Base-by-base conservation (phyloP, 2,113 vertebrate species). In the Sylvilagus bachmani region DNA sequence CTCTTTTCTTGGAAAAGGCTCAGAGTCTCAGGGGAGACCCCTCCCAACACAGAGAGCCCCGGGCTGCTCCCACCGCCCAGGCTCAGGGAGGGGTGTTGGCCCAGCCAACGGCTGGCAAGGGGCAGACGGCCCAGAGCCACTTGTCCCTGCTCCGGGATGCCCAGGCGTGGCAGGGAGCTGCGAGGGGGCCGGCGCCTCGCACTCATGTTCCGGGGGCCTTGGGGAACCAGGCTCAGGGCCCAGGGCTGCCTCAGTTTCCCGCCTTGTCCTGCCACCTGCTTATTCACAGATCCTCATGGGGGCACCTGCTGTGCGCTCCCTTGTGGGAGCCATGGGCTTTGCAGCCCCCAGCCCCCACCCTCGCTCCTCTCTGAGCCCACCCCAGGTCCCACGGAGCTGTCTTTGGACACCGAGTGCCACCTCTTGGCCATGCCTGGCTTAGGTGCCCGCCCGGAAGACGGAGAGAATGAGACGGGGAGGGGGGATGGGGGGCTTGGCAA, bases 91-190 rank as follows among this genome's bases (percentile, higher is more conserved):
- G 33, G 29, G 3, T 5, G 2, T 14, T 27, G 66, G 70, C 79
- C 69, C 0, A 1, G 38, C 11, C 33, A 9, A 7, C 1, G 0
- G 25, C n/a, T 5, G 5, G 7, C 16, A 53, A 62, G 58, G 33
- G n/a, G 82, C 33, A 31, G 14, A 3, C 1, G 66, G 49, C 24
- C 27, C 73, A 29, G 61, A 49, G 61, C 70, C 53, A 10, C 21
- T 58, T 25, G 5, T 10, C 6, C 61, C 36, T 51, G 25, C 71
- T 51, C 36, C 38, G 6, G 16, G 66, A 29, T 5, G 58, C 78
- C 58, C 0, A 1, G 77, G 53, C 64, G 33, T 3, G 10, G 24
- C 44, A 77, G 62, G 13, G 33, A 77, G 21, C 74, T 83, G n/a
- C 11, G 58, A 7, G 36, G 21, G 2, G 44, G 11, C 6, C 78